These are phyloP conservation scores for Hydrozoanthus tunicans DNA, from an alignment of 64 coral and sea anemone genomes.

Conservation along the genomic window DNA sequence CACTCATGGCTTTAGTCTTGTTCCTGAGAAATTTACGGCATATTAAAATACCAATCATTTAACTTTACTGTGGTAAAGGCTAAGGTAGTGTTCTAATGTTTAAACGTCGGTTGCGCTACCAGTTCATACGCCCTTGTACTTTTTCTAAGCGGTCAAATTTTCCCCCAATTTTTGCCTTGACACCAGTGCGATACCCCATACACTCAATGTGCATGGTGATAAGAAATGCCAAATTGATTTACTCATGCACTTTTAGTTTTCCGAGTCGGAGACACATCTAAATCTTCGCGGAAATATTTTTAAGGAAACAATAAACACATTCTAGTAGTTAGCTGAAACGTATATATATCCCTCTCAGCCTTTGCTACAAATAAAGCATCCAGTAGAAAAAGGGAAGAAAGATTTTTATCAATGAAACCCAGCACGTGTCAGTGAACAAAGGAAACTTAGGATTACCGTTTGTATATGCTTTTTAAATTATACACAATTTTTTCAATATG, in stretches of 20 bases:
- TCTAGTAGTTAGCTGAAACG: background rate
- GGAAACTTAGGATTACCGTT: conserved; percentile 17
- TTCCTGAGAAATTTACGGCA: too few relatives aligned
- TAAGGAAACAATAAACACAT: conserved; percentile 1
- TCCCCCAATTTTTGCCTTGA: too few relatives aligned
- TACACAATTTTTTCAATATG: background rate
- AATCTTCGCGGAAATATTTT: background rate
- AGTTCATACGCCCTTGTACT: too few relatives aligned
- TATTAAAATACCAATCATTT: too few relatives aligned
- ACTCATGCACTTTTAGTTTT: background rate
- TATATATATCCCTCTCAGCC: conserved; percentile 1
- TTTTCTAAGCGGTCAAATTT: too few relatives aligned
- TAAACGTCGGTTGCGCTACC: too few relatives aligned
- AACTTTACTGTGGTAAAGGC: too few relatives aligned
- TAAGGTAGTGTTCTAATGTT: too few relatives aligned
- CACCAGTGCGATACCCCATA: too few relatives aligned
- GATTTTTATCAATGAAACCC: background rate
- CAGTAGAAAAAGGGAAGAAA: background rate
- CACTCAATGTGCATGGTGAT: background rate
- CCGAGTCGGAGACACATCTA: too few relatives aligned
- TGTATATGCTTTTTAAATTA: conserved; percentile 14
- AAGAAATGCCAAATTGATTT: background rate
- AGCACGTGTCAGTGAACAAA: conserved; percentile 18
- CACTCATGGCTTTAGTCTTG: too few relatives aligned
- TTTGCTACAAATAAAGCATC: background rate